A percentile compares a stretch with the other conserved stretches of the same genome.
These are phyloP conservation scores for Gastracanthus pulcherrimus DNA, from an alignment of 2,888 invertebrate species.

Conservation along the genomic window DNA sequence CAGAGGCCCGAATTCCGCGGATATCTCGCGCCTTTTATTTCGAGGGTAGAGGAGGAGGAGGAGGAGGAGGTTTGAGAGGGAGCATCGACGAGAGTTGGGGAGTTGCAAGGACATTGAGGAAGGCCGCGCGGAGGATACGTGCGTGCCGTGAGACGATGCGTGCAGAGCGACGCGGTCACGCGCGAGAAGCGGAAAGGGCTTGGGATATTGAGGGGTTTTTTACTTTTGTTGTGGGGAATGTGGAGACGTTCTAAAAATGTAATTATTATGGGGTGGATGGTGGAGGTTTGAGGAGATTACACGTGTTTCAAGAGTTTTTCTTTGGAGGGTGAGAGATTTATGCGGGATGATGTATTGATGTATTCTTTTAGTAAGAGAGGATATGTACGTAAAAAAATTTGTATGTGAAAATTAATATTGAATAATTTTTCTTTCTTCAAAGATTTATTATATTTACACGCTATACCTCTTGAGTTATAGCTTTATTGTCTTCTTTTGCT, in stretches of 20 bases:
- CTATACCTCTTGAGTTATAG: too few relatives aligned
- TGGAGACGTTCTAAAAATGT: neutral
- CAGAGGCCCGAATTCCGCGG: constrained; percentile 67
- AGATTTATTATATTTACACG: too few relatives aligned
- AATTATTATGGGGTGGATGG: neutral
- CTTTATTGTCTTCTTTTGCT: too few relatives aligned
- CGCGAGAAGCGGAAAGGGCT: too few relatives aligned
- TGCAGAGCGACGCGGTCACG: constrained; percentile 41
- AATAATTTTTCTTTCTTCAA: too few relatives aligned
- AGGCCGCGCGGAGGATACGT: constrained; percentile 30
- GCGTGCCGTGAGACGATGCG: neutral
- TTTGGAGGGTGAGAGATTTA: too few relatives aligned
- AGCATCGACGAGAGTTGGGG: constrained; percentile 5
- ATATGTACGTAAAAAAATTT: too few relatives aligned
- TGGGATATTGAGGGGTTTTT: too few relatives aligned
- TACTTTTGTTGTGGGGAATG: too few relatives aligned
- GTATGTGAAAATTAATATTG: too few relatives aligned
- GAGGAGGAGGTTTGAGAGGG: neutral
- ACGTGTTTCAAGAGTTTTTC: neutral
- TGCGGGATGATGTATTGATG: neutral
- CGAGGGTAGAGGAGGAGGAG: neutral
- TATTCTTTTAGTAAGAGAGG: too few relatives aligned
- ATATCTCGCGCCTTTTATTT: constrained; percentile 62
- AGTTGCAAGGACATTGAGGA: constrained; percentile 47
- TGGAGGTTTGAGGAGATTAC: neutral